Conservation (phyloP, 2,888 invertebrate species). For the Acrocera orbiculus region DNA sequence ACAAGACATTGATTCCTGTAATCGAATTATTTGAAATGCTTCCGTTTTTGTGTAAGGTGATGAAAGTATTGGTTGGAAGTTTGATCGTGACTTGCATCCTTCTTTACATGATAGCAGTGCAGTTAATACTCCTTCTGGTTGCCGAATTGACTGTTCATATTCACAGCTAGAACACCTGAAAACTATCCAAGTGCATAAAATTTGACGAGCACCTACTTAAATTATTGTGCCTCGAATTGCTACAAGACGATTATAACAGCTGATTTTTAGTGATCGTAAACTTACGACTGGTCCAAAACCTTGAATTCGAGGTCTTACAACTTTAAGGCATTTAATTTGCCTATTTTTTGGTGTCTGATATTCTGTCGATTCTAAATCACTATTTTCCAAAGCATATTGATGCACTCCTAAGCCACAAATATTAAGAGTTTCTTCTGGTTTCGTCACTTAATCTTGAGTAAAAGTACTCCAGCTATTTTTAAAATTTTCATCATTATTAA, state of each 20-base stretch:
- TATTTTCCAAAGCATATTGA: too few relatives aligned
- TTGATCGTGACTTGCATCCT: constrained; percentile 40
- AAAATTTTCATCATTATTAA: constrained; percentile 45
- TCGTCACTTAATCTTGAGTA: constrained; percentile 43
- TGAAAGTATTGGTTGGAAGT: constrained; percentile 43
- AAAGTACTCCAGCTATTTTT: constrained; percentile 44
- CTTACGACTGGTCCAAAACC: constrained; percentile 49
- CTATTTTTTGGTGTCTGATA: too few relatives aligned
- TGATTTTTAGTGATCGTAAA: constrained; percentile 51
- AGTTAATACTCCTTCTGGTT: constrained; percentile 24
- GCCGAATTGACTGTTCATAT: constrained; percentile 44
- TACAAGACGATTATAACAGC: constrained; percentile 56
- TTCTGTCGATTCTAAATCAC: constrained; percentile 14
- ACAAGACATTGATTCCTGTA: constrained; percentile 49
- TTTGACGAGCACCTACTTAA: constrained; percentile 55
- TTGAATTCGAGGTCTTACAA: constrained; percentile 2
- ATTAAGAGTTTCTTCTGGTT: constrained; percentile 46
- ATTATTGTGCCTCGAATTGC: constrained; percentile 73
- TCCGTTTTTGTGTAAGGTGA: constrained; percentile 56
- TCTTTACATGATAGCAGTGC: constrained; percentile 40
- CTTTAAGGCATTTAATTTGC: too few relatives aligned
- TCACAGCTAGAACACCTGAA: constrained; percentile 58
- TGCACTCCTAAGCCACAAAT: too few relatives aligned
- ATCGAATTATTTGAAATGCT: constrained; percentile 61
- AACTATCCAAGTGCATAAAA: constrained; percentile 56